Conservation (phyloP, 2,113 vertebrate genomes). For the Channa argus region DNA sequence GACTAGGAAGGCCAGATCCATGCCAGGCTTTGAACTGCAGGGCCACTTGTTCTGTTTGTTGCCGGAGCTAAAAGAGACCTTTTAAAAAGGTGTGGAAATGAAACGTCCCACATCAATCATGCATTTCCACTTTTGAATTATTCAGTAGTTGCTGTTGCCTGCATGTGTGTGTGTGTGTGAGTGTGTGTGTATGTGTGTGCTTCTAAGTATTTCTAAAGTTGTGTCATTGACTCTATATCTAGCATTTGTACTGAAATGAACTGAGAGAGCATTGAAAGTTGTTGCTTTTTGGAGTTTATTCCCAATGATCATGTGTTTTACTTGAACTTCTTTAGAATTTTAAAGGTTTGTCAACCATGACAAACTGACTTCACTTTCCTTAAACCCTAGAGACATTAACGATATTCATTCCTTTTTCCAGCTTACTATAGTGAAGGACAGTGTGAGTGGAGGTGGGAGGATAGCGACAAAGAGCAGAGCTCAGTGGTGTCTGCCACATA, state of each 20-base stretch:
- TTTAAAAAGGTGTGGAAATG: constrained; percentile 81
- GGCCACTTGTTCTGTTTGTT: constrained; percentile 77
- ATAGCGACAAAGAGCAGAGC: constrained; percentile 91
- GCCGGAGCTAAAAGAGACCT: constrained; percentile 74
- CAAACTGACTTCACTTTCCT: too few species aligned
- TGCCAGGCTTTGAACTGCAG: constrained; percentile 80
- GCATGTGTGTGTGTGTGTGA: constrained; percentile 49
- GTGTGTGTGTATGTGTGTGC: constrained; percentile 1
- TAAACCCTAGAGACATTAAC: background rate
- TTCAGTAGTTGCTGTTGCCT: constrained; percentile 75
- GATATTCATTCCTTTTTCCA: constrained; percentile 16
- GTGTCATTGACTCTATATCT: constrained; percentile 17
- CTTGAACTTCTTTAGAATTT: too few species aligned
- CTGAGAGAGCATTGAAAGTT: background rate
- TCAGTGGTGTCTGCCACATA: constrained; percentile 86
- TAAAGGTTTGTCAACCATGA: too few species aligned
- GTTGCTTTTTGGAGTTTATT: background rate
- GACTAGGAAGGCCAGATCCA: constrained; percentile 78
- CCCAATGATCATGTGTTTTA: too few species aligned
- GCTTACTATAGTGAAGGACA: constrained; percentile 66
- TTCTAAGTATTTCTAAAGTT: constrained; percentile 3
- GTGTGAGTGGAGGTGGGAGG: constrained; percentile 83
- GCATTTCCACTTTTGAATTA: constrained; percentile 91
- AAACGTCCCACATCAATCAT: constrained; percentile 92
- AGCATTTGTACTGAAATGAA: constrained; percentile 3